Percentiles rank a stretch among this genome's conserved stretches.
Conservation (phyloP, 2,888 invertebrate species). For the Andrena dorsata region DNA sequence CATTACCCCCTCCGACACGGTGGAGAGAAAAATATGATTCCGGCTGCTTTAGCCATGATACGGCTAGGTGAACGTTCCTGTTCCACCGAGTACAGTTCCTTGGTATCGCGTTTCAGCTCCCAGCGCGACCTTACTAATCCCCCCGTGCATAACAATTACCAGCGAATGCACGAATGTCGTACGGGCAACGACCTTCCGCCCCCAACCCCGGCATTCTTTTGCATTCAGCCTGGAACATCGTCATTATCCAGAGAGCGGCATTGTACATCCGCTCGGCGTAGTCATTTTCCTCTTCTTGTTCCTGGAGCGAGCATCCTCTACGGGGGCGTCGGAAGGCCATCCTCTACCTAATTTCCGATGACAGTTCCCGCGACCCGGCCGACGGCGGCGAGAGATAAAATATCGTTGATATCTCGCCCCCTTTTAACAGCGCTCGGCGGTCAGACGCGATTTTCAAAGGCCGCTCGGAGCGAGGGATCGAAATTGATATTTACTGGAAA, state of each 20-base stretch:
- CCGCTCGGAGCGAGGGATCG: not conserved
- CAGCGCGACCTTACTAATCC: constrained; percentile 67
- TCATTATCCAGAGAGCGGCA: constrained; percentile 58
- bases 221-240: constrained; percentile 66
- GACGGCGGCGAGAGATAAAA: not conserved
- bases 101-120: constrained; percentile 53
- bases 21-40: too few relatives aligned
- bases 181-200: constrained; percentile 63
- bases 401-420: not conserved
- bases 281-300: constrained; percentile 41
- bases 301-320: constrained; percentile 44
- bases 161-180: constrained; percentile 66
- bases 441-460: not conserved
- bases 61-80: not conserved
- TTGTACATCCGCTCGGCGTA: constrained; percentile 48
- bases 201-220: constrained; percentile 66
- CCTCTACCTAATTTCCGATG: constrained; percentile 27
- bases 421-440: not conserved
- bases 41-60: not conserved
- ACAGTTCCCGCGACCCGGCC: constrained; percentile 9
- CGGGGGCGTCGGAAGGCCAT: constrained; percentile 64
- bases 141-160: constrained; percentile 64
- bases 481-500: constrained; percentile 6
- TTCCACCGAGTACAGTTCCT: constrained; percentile 57
- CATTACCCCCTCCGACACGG: not conserved